Conservation (phyloP, 2,113 vertebrate species). For the Oryzias celebensis region DNA sequence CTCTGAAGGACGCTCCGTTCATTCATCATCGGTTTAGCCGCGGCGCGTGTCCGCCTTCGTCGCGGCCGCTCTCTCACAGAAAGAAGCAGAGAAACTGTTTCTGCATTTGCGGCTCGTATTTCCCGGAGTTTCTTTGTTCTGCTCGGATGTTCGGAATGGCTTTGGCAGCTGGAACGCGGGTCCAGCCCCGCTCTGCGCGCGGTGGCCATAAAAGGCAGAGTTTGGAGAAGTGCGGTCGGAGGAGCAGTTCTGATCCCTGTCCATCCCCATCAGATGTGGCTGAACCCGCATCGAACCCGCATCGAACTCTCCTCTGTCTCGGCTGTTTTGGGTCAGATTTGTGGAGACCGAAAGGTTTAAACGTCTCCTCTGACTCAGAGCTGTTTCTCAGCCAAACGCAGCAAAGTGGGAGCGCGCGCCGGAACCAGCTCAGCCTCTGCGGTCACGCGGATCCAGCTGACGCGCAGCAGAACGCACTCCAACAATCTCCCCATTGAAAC, state of each 20-base stretch:
- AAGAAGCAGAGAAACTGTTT: no score
- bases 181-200: not conserved
- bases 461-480: not conserved
- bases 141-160: not conserved
- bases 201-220: constrained; percentile 70
- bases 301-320: no score
- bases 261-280: not conserved
- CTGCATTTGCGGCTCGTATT: no score
- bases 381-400: not conserved
- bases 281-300: no score
- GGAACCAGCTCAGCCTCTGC: constrained; percentile 2
- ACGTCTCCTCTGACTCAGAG: not conserved
- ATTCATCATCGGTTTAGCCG: no score
- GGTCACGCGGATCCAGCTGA: constrained; percentile 37
- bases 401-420: constrained; percentile 5
- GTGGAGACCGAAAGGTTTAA: no score
- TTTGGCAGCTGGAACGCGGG: not conserved
- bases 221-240: not conserved
- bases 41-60: no score
- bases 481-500: constrained; percentile 43
- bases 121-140: not conserved
- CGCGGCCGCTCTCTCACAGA: no score
- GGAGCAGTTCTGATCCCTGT: not conserved
- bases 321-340: no score
- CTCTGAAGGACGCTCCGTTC: no score